Percentiles rank a stretch among this genome's conserved stretches.
These are phyloP conservation scores for Drosophila miranda DNA, from an alignment of 1,140 invertebrate genomes.

Conservation along the genomic window DNA sequence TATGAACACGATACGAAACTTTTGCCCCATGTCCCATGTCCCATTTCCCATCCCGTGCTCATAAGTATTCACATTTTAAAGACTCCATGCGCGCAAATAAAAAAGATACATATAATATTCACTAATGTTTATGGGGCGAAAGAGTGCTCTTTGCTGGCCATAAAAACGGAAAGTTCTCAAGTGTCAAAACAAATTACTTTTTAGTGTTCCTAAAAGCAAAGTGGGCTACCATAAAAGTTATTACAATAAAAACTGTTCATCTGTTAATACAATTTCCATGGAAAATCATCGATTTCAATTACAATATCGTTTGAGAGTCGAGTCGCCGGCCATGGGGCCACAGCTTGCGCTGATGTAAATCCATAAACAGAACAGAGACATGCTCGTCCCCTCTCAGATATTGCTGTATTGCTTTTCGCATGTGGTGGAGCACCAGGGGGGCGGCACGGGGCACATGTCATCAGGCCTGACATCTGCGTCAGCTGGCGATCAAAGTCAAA, in stretches of 20 bases:
- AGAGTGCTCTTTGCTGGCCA: slow-evolving; percentile 29
- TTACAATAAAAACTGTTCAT: slow-evolving; percentile 50
- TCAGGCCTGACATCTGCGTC: slow-evolving; percentile 62
- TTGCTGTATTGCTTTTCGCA: slow-evolving; percentile 43
- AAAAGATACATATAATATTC: slow-evolving; percentile 11
- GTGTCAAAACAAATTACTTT: slow-evolving; percentile 43
- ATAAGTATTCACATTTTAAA: slow-evolving; percentile 69
- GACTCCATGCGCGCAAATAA: slow-evolving; percentile 26
- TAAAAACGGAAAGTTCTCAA: slow-evolving; percentile 32
- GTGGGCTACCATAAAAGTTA: slow-evolving; percentile 17
- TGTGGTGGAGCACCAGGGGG: slow-evolving; percentile 13
- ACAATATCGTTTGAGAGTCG: slow-evolving; percentile 32
- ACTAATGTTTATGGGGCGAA: slow-evolving; percentile 41
- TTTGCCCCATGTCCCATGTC: slow-evolving; percentile 19
- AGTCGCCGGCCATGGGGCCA: slow-evolving; percentile 36
- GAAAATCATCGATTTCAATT: slow-evolving; percentile 69
- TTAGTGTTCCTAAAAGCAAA: slow-evolving; percentile 4
- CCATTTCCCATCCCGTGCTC: not conserved
- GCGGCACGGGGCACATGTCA: slow-evolving; percentile 45
- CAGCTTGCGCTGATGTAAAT: slow-evolving; percentile 71
- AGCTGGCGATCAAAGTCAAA: slow-evolving; percentile 80
- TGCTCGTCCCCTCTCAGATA: slow-evolving; percentile 33
- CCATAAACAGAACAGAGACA: slow-evolving; percentile 69
- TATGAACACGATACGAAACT: slow-evolving; percentile 57
- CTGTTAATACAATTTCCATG: slow-evolving; percentile 65